A percentile compares a stretch with the other conserved stretches of the same genome.
Evolutionary conservation across 2,888 invertebrate genomes (phyloP).

Genomic region (Chouioia cunea): DNA sequence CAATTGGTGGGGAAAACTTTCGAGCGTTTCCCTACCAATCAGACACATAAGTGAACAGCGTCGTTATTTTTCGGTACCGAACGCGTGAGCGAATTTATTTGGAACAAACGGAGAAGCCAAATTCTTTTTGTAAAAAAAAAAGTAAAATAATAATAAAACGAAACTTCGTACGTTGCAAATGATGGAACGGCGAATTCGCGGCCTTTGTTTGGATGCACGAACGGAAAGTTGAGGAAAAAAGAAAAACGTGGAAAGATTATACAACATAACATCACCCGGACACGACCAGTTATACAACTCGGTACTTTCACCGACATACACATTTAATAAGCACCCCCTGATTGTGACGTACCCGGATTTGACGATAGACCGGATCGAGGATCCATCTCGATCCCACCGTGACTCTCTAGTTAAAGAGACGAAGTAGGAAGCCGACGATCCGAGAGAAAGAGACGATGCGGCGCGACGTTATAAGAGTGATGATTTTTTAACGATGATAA

Average conservation of each 20-base stretch:
- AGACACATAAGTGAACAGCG: constrained; percentile 28
- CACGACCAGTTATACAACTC: constrained; percentile 45
- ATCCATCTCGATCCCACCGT: constrained; percentile 45
- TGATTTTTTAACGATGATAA: constrained; percentile 11
- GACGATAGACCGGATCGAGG: constrained; percentile 19
- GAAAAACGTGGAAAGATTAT: constrained; percentile 20
- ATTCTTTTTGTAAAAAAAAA: constrained; percentile 31
- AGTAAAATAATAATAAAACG: constrained; percentile 1
- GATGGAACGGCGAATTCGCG: constrained; percentile 56
- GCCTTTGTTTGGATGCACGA: constrained; percentile 64
- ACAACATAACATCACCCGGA: constrained; percentile 38
- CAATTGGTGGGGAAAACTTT: constrained; percentile 48
- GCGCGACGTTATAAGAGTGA: constrained; percentile 24
- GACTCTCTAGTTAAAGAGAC: constrained; percentile 44
- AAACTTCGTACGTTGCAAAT: constrained; percentile 45
- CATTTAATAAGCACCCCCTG: constrained; percentile 19
- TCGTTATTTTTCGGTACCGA: constrained; percentile 17
- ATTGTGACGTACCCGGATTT: constrained; percentile 42
- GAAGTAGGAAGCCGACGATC: constrained; percentile 35
- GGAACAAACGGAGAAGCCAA: constrained; percentile 27
- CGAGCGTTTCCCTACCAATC: constrained; percentile 17
- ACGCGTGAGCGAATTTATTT: constrained; percentile 29
- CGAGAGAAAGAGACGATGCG: constrained; percentile 36
- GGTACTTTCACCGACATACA: constrained; percentile 44
- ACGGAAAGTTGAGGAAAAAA: constrained; percentile 41